These are phyloP conservation scores for Eucera pruinosa DNA, from an alignment of 2,888 invertebrate genomes.

Conservation along the genomic window DNA sequence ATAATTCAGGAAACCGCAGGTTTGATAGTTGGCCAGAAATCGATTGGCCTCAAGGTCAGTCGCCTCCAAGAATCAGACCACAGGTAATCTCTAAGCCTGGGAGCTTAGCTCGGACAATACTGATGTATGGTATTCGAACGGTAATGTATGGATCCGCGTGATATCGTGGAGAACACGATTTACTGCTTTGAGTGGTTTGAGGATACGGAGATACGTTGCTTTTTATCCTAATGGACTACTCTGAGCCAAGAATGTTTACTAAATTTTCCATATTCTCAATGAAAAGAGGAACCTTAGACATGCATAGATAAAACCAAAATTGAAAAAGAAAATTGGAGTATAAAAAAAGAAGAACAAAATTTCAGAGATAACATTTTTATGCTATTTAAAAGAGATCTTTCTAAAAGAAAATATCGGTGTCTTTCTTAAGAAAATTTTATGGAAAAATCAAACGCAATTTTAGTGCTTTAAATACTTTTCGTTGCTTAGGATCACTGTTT, in stretches of 20 bases:
- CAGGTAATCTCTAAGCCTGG: slow-evolving; percentile 19
- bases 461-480: no score
- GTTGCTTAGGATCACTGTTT: no score
- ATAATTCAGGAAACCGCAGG: background rate
- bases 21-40: background rate
- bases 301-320: no score
- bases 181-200: slow-evolving; percentile 10
- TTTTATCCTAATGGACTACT: slow-evolving; percentile 1
- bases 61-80: slow-evolving; percentile 1
- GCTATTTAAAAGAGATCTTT: no score
- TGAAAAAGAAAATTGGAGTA: no score
- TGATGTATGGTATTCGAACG: slow-evolving; percentile 23
- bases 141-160: slow-evolving; percentile 24
- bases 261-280: background rate
- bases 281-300: no score
- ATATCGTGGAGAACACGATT: slow-evolving; percentile 20
- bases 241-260: no score
- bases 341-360: no score
- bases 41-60: slow-evolving; percentile 19
- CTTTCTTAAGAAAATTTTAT: no score
- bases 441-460: no score
- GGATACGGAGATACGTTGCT: background rate
- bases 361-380: no score
- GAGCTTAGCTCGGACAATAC: slow-evolving; percentile 25
- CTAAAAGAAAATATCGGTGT: no score